Evolutionary conservation across 2,797 vertebrate genomes (phyloP), one percentile per base, ranked within the genome.

Genomic region (Helarctos malayanus): DNA sequence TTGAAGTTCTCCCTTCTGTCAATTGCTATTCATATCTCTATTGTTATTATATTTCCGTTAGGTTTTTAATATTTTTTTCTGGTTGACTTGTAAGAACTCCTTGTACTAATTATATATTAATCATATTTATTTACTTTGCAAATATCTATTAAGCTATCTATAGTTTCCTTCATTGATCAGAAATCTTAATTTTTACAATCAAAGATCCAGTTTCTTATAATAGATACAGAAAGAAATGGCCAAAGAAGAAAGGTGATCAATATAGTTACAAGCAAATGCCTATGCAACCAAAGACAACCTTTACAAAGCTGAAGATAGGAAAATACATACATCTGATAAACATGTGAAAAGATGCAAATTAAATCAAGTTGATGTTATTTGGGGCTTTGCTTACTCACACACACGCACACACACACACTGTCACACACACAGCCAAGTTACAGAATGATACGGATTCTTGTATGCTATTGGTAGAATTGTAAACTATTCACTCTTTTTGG

Each of bases 51-150:
- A 93, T 98, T 89, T 93, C 89, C 88, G 59, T 80, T 57, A 89
- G 4, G 0, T 56, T 92, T 83, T 32, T 80, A 90, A 65, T 94
- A 95, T 88, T 13, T 89, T 94, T 95, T 94, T 87, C 71, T 96
- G 61, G 14, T 68, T 93, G 84, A 84, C 87, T 96, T 96, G 86
- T 90, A 93, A 71, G 11, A 93, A 63, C 65, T 88, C 25, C 56
- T 92, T 88, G 71, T 84, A 73, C 61, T 41, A 88, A 82, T 96
- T 96, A 82, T 97, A 89, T 94, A 69, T 71, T 88, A 68, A 82
- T 93, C 52, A 81, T 88, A 78, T 13, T 80, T 92, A 84, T 88
- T 94, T 79, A 94, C 90, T 92, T 96, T 92, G 80, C 54, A 97
- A 97, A 68, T 95, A 87, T 90, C 25, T 49, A 78, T 88, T 80